Evolutionary conservation across 2,797 vertebrate genomes (phyloP).

Genomic region (Micromesistius poutassou): DNA sequence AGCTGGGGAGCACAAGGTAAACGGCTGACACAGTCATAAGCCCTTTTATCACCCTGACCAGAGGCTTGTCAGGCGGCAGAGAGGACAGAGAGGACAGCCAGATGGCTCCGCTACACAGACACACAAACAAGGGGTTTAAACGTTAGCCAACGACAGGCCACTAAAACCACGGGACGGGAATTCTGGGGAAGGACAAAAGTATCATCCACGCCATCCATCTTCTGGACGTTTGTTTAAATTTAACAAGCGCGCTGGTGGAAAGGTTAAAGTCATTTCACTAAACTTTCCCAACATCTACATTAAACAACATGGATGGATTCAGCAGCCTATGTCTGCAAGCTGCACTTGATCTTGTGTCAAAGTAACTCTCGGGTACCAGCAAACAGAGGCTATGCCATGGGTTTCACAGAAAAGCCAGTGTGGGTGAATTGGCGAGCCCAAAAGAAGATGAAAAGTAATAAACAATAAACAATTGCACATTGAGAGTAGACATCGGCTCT

Average conservation of each 20-base stretch:
- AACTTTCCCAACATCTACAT: background rate
- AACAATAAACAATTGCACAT: background rate
- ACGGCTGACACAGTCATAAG: slow-evolving; percentile 5
- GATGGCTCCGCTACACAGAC: slow-evolving; percentile 10
- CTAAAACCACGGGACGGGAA: background rate
- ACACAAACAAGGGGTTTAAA: slow-evolving; percentile 11
- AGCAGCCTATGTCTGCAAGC: background rate
- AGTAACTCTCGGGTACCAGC: background rate
- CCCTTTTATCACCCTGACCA: slow-evolving; percentile 9
- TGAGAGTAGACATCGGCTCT: slow-evolving; percentile 3
- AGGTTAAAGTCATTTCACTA: background rate
- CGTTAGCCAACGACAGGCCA: background rate
- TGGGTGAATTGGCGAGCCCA: slow-evolving; percentile 6
- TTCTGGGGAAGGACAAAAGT: background rate
- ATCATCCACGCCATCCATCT: background rate
- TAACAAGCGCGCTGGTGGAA: background rate
- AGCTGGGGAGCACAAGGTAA: background rate
- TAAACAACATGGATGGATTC: background rate
- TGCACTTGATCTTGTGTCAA: background rate
- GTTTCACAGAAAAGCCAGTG: background rate
- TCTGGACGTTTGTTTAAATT: background rate
- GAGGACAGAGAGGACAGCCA: slow-evolving; percentile 4
- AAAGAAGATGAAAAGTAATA: background rate
- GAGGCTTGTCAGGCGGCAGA: background rate
- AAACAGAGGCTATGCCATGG: background rate